Base-by-base conservation (phyloP, 2,113 vertebrate species). In the Strigops habroptila region DNA sequence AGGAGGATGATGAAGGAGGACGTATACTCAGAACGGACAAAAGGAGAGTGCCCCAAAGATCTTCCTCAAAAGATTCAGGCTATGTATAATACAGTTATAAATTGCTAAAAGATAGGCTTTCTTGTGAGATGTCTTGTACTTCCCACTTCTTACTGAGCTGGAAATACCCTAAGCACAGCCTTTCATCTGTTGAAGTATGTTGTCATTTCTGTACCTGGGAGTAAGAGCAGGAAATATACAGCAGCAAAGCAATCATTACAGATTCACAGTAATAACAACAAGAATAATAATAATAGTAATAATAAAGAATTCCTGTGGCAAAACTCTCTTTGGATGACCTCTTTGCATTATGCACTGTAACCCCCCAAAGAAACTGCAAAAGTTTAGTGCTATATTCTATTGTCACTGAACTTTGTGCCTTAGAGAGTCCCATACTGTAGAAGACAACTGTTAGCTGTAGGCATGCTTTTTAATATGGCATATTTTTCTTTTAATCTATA, bases 131-230 rank as follows among this genome's bases (percentile, higher is more conserved):
- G 31, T 78, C 69, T 95, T 74, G 52, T 84, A 88, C 62, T 88
- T 93, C 28, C 48, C 39, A 63, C 80, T 93, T 90, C 53, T 91
- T 63, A 91, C 44, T 76, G 80, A 90, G 69, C 23, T 93, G 80
- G 63, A 94, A 96, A 96, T 91, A 82, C 79, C 79, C 79, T 86
- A 65, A 82, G 82, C 85, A 88, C 24, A 86, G 25, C 31, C 55
- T 95, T 91, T 90, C 43, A 62, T 90, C 79, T 41, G 17, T 25
- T 63, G n/a, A 85, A 92, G 13, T 4, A 1, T 93, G 95, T 94
- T 96, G 79, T 92, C 57, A 35, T 91, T 88, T 92, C n/a, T 89
- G 5, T 88, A 84, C 48, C 62, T 90, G 52, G 19, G 41, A 93
- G 39, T 86, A 52, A 78, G 79, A 78, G 28, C 7, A 57, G 35